These are phyloP conservation scores for Pomatorhinus ruficollis DNA, from an alignment of 2,113 vertebrate genomes.

Conservation along the genomic window DNA sequence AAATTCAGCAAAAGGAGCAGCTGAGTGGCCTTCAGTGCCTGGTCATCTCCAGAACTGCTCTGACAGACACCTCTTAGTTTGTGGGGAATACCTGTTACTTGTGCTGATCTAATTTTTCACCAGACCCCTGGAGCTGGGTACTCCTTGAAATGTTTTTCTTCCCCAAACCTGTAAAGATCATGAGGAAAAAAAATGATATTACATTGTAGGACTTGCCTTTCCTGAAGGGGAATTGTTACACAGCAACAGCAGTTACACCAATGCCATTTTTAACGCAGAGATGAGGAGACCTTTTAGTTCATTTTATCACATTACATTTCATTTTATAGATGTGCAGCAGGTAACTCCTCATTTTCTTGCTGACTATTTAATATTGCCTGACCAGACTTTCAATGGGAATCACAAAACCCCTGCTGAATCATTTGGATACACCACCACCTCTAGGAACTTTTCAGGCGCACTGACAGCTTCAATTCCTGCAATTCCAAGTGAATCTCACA, in stretches of 20 bases:
- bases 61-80: neutral
- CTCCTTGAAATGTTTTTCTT: neutral
- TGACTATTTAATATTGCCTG: neutral
- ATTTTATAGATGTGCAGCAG: neutral
- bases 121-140: neutral
- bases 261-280: neutral
- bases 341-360: neutral
- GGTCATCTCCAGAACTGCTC: neutral
- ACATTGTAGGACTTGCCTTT: neutral
- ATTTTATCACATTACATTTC: neutral
- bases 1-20: neutral
- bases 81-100: neutral
- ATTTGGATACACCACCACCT: neutral
- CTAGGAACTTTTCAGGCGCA: neutral
- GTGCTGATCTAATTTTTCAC: neutral
- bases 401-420: neutral
- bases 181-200: neutral
- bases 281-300: neutral
- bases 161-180: neutral
- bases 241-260: neutral
- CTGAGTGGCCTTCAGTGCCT: neutral
- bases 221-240: neutral
- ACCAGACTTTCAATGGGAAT: neutral
- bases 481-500: neutral
- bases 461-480: neutral